phyloP scores from a whole-genome alignment of 2,888 invertebrate species.

The Phalera bucephala region DNA sequence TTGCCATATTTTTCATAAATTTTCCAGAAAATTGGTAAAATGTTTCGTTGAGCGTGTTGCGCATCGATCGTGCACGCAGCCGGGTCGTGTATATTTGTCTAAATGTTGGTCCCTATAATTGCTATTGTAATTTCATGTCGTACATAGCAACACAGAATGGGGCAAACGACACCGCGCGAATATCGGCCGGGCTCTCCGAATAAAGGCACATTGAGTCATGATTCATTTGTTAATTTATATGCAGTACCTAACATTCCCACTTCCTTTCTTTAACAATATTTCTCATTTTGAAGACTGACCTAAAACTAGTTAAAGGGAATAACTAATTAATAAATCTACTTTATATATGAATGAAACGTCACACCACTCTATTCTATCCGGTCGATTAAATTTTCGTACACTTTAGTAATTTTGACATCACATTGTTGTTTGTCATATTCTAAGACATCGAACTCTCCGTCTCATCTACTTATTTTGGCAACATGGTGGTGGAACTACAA shows the following conservation, averaged over 20 bases:
- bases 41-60: conserved; percentile 61
- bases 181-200: conserved; percentile 70
- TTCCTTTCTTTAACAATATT: conserved; percentile 52
- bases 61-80: conserved; percentile 55
- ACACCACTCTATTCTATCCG: conserved; percentile 69
- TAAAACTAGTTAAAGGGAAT: conserved; percentile 74
- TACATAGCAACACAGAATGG: conserved; percentile 49
- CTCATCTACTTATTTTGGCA: conserved; percentile 77
- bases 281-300: conserved; percentile 54
- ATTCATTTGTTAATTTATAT: conserved; percentile 68
- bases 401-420: conserved; percentile 71
- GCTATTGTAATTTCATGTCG: conserved; percentile 71
- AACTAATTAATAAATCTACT: conserved; percentile 55
- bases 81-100: conserved; percentile 77
- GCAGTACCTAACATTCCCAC: conserved; percentile 62
- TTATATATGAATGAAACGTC: conserved; percentile 69
- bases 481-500: conserved; percentile 79
- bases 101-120: conserved; percentile 82
- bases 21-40: conserved; percentile 33
- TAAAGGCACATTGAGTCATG: conserved; percentile 81
- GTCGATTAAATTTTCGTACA: conserved; percentile 61
- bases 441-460: conserved; percentile 63
- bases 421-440: conserved; percentile 58
- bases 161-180: conserved; percentile 66
- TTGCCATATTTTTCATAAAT: conserved; percentile 25